Percentiles rank a stretch among this genome's conserved stretches.
Evolutionary conservation across 2,888 invertebrate genomes (phyloP).

Genomic region (Pemphredon lugubris): DNA sequence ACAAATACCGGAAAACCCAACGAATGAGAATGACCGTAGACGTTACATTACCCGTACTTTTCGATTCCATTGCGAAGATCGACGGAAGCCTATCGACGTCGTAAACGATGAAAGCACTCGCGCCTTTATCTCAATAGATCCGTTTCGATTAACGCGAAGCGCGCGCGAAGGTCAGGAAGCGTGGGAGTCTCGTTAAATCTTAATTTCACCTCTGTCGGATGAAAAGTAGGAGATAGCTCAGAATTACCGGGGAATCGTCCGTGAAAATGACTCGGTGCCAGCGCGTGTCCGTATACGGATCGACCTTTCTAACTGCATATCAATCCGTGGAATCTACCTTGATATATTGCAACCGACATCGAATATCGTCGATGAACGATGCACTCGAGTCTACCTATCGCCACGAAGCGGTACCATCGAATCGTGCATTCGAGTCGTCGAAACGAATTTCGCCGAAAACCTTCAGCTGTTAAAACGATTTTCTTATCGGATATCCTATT

Average conservation of each 20-base stretch:
- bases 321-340: constrained; percentile 19
- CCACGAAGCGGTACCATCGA: too few relatives aligned
- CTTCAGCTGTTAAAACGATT: too few relatives aligned
- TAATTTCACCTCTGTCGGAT: constrained; percentile 29
- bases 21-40: too few relatives aligned
- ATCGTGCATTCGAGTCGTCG: too few relatives aligned
- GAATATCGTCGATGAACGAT: constrained; percentile 18
- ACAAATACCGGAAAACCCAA: too few relatives aligned
- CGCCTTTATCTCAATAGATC: constrained; percentile 2
- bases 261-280: constrained; percentile 61
- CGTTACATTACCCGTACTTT: too few relatives aligned
- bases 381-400: too few relatives aligned
- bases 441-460: too few relatives aligned
- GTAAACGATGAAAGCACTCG: constrained; percentile 7
- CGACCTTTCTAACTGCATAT: constrained; percentile 47
- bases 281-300: constrained; percentile 55
- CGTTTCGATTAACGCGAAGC: constrained; percentile 26
- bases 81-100: constrained; percentile 20
- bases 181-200: constrained; percentile 47
- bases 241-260: constrained; percentile 32
- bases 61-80: too few relatives aligned
- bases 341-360: constrained; percentile 9
- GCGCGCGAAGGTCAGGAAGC: constrained; percentile 29
- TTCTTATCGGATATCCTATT: too few relatives aligned
- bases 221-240: constrained; percentile 31